These are phyloP conservation scores for Hedychridium roseum DNA, from an alignment of 2,888 invertebrate species.

Conservation along the genomic window DNA sequence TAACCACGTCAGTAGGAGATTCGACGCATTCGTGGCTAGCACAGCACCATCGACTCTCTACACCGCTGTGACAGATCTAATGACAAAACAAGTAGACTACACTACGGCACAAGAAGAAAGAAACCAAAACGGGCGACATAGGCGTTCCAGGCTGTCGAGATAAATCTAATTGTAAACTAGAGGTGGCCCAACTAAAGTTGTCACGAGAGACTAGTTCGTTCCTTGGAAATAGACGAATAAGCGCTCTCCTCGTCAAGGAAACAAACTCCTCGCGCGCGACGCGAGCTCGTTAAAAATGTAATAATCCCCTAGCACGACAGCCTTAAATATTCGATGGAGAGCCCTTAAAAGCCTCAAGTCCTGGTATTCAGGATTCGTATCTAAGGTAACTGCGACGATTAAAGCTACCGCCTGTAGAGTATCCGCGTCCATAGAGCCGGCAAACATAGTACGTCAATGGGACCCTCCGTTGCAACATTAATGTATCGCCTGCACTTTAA, in stretches of 20 bases:
- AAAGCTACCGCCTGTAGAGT: slow-evolving; percentile 20
- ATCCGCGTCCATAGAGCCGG: slow-evolving; percentile 1
- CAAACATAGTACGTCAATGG: slow-evolving; percentile 15
- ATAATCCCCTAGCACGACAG: slow-evolving; percentile 26
- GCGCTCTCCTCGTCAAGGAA: slow-evolving; percentile 11
- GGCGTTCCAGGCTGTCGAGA: too few species aligned
- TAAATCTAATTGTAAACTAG: too few species aligned
- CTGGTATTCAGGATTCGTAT: slow-evolving; percentile 5
- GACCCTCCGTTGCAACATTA: slow-evolving; percentile 24
- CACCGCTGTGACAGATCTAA: too few species aligned
- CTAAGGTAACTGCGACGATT: slow-evolving; percentile 20
- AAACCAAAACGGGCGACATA: too few species aligned
- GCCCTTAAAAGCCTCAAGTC: slow-evolving; percentile 29
- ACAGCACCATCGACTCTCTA: too few species aligned
- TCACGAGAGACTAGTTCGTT: too few species aligned
- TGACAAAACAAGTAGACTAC: too few species aligned
- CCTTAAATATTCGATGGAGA: slow-evolving; percentile 37
- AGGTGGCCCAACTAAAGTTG: too few species aligned
- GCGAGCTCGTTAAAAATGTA: slow-evolving; percentile 38
- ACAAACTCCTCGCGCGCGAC: slow-evolving; percentile 7
- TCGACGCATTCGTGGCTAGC: too few species aligned
- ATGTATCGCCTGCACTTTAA: slow-evolving; percentile 24
- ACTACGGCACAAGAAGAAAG: too few species aligned
- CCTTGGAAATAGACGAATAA: slow-evolving; percentile 14
- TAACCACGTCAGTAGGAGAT: slow-evolving; percentile 27